Conservation (phyloP, 2,797 vertebrate species). For the Acrossocheilus wenchowensis region DNA sequence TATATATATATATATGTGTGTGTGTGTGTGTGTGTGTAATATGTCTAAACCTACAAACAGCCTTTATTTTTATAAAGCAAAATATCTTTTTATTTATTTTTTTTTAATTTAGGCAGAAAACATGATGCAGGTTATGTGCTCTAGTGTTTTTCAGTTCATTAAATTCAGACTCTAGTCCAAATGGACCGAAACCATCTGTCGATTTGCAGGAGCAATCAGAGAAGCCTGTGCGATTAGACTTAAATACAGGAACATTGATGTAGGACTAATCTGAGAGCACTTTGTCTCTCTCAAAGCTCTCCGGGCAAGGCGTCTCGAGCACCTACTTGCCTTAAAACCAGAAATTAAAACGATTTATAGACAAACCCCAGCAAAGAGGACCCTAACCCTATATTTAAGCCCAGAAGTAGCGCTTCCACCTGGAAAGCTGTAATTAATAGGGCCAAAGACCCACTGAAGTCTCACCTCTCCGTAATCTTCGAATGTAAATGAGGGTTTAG, state of each 20-base stretch:
- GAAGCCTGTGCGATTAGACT: constrained; percentile 45
- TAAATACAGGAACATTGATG: constrained; percentile 43
- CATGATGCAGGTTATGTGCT: no score
- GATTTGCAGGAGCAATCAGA: constrained; percentile 36
- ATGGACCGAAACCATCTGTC: constrained; percentile 31
- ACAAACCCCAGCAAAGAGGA: constrained; percentile 54
- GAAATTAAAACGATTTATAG: constrained; percentile 64
- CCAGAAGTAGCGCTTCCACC: constrained; percentile 49
- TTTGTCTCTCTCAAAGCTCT: constrained; percentile 53
- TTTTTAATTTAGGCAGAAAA: background rate
- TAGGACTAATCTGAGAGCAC: constrained; percentile 56
- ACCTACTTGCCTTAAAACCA: constrained; percentile 57
- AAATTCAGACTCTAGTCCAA: constrained; percentile 16
- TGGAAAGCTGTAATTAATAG: constrained; percentile 64
- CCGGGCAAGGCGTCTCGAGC: constrained; percentile 45
- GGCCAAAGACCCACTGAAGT: constrained; percentile 49
- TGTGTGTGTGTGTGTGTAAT: no score
- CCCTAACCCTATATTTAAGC: constrained; percentile 62
- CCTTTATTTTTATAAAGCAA: background rate
- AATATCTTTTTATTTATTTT: background rate
- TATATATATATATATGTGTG: no score
- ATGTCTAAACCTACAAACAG: background rate
- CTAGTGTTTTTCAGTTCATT: background rate
- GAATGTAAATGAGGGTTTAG: constrained; percentile 64
- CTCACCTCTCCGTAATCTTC: constrained; percentile 56